These are phyloP conservation scores for Lapara coniferarum DNA, from an alignment of 2,888 invertebrate species.

Conservation along the genomic window DNA sequence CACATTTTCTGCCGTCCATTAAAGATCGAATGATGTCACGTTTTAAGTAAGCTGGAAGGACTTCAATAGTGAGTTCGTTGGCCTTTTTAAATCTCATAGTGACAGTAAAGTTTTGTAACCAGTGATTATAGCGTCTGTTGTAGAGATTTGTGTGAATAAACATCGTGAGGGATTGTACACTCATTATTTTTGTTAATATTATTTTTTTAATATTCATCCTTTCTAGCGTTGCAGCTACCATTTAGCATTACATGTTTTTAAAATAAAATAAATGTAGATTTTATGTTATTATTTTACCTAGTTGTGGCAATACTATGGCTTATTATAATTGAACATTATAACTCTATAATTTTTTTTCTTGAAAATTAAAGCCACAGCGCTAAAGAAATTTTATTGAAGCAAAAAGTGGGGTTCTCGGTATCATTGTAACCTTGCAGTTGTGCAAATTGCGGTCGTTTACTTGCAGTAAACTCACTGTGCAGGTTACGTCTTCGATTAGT, in stretches of 20 bases:
- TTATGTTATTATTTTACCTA: too few species aligned
- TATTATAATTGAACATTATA: too few species aligned
- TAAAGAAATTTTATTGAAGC: not conserved
- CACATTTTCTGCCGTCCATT: constrained; percentile 17
- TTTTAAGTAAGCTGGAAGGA: not conserved
- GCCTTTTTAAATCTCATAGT: not conserved
- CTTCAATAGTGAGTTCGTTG: constrained; percentile 1
- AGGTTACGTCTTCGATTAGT: constrained; percentile 18
- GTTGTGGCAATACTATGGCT: too few species aligned
- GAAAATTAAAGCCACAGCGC: not conserved
- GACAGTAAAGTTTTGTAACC: not conserved
- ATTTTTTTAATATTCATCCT: too few species aligned
- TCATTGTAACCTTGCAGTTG: constrained; percentile 9
- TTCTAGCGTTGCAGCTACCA: too few species aligned
- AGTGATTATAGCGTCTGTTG: not conserved
- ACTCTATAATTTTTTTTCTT: too few species aligned
- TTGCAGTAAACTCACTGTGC: constrained; percentile 8
- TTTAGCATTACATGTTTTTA: too few species aligned
- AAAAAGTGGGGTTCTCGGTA: not conserved
- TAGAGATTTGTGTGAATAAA: not conserved
- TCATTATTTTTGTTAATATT: not conserved
- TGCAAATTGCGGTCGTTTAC: constrained; percentile 15
- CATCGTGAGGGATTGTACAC: not conserved
- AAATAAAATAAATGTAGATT: too few species aligned
- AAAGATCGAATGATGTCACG: constrained; percentile 19